Conservation (phyloP, 2,888 invertebrate genomes). For the Tromatobia lineatoria region DNA sequence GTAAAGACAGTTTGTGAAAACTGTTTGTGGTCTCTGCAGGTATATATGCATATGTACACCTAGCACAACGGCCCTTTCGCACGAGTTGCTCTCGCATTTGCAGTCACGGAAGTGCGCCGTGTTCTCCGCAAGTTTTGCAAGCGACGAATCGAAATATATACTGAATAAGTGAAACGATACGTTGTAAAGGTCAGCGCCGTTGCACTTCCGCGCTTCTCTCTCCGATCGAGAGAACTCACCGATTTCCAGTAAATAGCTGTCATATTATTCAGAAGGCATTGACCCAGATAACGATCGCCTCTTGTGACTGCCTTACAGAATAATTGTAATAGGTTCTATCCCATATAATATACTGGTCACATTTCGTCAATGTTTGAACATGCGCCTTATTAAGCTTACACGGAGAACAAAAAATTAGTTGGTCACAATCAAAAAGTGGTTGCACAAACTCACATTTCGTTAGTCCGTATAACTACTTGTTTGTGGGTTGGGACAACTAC, state of each 20-base stretch:
- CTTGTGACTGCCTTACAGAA: too few species aligned
- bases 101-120: conserved; percentile 16
- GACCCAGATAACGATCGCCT: too few species aligned
- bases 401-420: too few species aligned
- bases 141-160: conserved; percentile 1
- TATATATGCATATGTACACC: neutral
- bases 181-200: conserved; percentile 7
- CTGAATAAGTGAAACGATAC: conserved; percentile 9
- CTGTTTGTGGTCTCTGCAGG: neutral
- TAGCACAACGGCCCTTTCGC: neutral
- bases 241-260: neutral
- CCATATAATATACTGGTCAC: too few species aligned
- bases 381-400: too few species aligned
- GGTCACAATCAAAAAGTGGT: too few species aligned
- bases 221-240: neutral
- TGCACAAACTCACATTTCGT: too few species aligned
- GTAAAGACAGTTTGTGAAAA: conserved; percentile 42
- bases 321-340: too few species aligned
- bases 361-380: too few species aligned
- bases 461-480: too few species aligned
- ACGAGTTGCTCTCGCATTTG: neutral
- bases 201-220: neutral
- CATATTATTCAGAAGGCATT: neutral
- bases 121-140: neutral
- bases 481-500: too few species aligned